These are phyloP conservation scores for Myoxocephalus aenaeus DNA, from an alignment of 2,797 vertebrate species.

Conservation along the genomic window DNA sequence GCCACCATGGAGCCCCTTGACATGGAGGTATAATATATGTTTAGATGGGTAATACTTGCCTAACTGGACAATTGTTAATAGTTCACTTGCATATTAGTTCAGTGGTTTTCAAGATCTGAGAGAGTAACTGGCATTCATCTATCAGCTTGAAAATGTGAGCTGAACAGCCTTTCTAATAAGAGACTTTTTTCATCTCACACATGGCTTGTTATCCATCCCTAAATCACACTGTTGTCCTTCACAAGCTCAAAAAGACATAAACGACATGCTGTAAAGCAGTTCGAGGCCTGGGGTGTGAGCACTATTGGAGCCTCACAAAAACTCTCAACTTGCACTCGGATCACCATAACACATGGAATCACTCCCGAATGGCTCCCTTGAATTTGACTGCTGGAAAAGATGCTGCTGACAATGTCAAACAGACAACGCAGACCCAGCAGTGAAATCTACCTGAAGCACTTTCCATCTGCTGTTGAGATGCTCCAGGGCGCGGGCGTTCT, in stretches of 20 bases:
- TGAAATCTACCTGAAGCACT: conserved; percentile 90
- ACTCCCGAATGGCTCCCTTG: conserved; percentile 15
- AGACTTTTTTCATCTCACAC: not conserved
- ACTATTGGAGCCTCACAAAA: conserved; percentile 12
- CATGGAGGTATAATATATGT: not conserved
- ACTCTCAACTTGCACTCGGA: conserved; percentile 4
- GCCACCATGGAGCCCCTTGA: not conserved
- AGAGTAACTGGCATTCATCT: not conserved
- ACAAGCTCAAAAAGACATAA: conserved; percentile 18
- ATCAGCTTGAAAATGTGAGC: not conserved
- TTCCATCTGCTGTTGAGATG: conserved; percentile 97
- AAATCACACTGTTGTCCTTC: conserved; percentile 8
- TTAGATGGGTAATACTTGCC: not conserved
- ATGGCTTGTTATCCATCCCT: conserved; percentile 7
- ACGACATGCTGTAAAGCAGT: conserved; percentile 15
- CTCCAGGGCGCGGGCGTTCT: conserved; percentile 92
- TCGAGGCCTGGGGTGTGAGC: not conserved
- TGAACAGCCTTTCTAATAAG: not conserved
- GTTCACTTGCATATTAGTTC: not conserved
- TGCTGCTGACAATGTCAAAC: conserved; percentile 45
- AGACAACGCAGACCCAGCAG: conserved; percentile 17
- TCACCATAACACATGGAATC: conserved; percentile 6
- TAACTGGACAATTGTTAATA: not conserved
- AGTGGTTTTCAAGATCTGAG: not conserved
- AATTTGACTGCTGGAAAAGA: conserved; percentile 27